These are phyloP conservation scores for Lophotis ruficrista DNA, from an alignment of 2,113 vertebrate species.

Conservation along the genomic window DNA sequence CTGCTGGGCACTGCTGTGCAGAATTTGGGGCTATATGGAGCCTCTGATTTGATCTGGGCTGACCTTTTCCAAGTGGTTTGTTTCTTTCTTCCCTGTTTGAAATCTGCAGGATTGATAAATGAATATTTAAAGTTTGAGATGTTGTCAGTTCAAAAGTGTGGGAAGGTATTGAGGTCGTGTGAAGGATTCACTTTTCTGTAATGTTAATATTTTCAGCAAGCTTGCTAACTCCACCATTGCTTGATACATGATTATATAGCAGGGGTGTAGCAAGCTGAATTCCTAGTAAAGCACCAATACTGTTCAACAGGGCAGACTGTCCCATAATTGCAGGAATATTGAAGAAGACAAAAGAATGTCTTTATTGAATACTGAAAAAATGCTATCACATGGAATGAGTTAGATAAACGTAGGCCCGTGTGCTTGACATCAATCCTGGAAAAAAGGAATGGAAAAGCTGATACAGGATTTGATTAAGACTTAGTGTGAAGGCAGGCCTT, in stretches of 20 bases:
- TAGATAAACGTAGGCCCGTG: not conserved
- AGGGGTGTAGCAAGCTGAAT: not conserved
- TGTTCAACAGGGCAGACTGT: not conserved
- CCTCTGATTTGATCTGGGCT: not conserved
- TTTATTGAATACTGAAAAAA: not conserved
- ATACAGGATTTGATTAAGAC: not conserved
- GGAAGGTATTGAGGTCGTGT: not conserved
- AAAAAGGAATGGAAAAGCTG: not conserved
- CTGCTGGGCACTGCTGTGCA: not conserved
- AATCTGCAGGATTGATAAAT: not conserved
- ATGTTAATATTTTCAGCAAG: not conserved
- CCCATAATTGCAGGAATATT: not conserved
- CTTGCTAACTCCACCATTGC: not conserved
- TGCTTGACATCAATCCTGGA: not conserved
- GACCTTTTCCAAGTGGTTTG: not conserved
- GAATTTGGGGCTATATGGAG: not conserved
- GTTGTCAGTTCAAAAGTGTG: not conserved
- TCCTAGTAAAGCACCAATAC: not conserved
- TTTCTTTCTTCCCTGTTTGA: not conserved
- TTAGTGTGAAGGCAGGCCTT: not conserved
- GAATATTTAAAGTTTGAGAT: not conserved
- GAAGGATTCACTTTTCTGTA: not conserved
- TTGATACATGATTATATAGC: not conserved
- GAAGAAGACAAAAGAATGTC: not conserved
- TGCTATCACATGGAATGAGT: not conserved